Base-by-base conservation (phyloP, 2,888 invertebrate genomes). In the Tromatobia lineatoria region DNA sequence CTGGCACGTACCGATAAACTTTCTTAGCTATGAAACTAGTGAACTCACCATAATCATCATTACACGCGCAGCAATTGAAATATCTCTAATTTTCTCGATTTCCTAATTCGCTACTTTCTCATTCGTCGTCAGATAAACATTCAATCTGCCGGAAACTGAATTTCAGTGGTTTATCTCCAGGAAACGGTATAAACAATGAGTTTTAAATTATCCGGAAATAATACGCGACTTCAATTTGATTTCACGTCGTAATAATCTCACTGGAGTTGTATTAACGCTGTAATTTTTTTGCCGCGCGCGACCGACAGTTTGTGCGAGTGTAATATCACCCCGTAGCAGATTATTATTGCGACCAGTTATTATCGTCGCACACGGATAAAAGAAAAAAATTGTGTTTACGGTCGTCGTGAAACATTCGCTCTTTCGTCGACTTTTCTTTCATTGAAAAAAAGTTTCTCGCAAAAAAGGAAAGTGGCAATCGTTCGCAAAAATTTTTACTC, bases 1-100 rank as follows among this genome's bases (percentile, higher is more conserved):
- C 96, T 87, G 97, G 97, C 96, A 92, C 93, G 93, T 92, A 50
- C 75, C 34, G 47, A 70, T 54, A 42, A 50, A 34, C 18, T 13
- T n/a, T 38, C 18, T 42, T 7, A 42, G 13, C 54, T 20, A 25
- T 18, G n/a, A 18, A 15, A n/a, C 18, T 34, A 25, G 34, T 23
- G 2, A 10, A 23, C 75, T 79, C 78, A 61, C 15, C 10, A 82
- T 25, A 57, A 23, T 25, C 25, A 2, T 50, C n/a, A n/a, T 50
- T 50, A 50, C 18, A 18, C 50, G 18, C 18, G 11, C 3, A 7
- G 18, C 15, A 18, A 1, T 57, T 57, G 18, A 20, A 11, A 54
- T 11, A 54, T 54, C 15, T 57, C 15, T 57, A 13, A 38, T 54
- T 54, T 54, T 23, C 54, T 34, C 61, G n/a, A n/a, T 61, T 61